Base-by-base conservation (phyloP, 2,888 invertebrate genomes). In the Caradrina kadenii region DNA sequence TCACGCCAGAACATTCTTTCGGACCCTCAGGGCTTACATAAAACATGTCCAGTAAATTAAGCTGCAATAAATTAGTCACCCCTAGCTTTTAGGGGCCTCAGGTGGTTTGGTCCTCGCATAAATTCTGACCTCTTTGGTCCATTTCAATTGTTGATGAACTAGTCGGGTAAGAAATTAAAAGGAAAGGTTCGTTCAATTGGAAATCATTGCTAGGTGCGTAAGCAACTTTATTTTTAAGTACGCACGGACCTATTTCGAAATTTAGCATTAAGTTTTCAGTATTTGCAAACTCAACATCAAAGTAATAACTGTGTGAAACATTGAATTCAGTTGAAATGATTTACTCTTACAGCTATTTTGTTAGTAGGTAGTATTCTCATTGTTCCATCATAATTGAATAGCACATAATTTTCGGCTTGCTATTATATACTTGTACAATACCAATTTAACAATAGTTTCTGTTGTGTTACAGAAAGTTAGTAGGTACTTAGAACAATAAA, bases 1-100 rank as follows among this genome's bases (percentile, higher is more conserved):
- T 94, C 93, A 91, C 90, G 87, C 84, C 87, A 83, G 87, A 87
- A 90, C 92, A 92, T 93, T 93, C 93, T 93, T 94, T 91, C 84
- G 84, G 88, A 80, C 88, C 78, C 80, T 64, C 72, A 82, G 79
- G 88, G 82, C 80, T 83, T 79, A 80, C 86, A 89, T 91, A 90
- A 91, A 90, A 88, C 88, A 91, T 87, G 85, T 85, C 79, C 87
- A 84, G 89, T 90, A 89, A 93, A 93, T 93, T 93, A 93, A 92
- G 90, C 84, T 87, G 85, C 90, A 83, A 91, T 93, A 92, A 91
- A 92, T 93, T 92, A 92, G 89, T 87, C 87, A 84, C 87, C 89
- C 88, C 87, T 81, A 82, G 82, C 81, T 84, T 84, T 84, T 80
- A 86, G 80, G 69, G 82, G 83, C 86, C 89, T 81, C 90, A 91